These are phyloP conservation scores for Drosophila nigromelanica DNA, from an alignment of 1,140 invertebrate species.

Conservation along the genomic window DNA sequence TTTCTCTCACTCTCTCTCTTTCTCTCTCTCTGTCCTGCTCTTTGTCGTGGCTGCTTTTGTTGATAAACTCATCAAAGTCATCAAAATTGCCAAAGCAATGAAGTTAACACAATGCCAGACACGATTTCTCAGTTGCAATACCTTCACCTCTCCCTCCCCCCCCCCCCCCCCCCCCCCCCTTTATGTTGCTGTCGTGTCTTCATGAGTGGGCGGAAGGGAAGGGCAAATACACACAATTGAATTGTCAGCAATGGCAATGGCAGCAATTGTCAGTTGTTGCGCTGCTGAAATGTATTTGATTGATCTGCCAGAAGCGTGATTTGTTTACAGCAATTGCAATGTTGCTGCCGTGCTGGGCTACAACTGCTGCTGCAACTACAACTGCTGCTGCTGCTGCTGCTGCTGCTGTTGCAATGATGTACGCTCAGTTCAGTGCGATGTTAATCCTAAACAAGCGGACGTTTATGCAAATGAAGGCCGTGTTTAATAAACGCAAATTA, in stretches of 20 bases:
- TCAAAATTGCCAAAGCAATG: conserved; percentile 58
- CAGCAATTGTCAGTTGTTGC: conserved; percentile 47
- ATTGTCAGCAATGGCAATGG: conserved; percentile 61
- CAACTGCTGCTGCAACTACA: conserved; percentile 14
- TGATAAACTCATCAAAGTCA: conserved; percentile 81
- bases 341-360: conserved; percentile 33
- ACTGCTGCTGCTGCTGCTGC: conserved; percentile 4
- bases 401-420: conserved; percentile 22
- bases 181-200: conserved; percentile 33
- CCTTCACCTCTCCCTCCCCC: background rate
- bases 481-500: conserved; percentile 83
- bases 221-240: conserved; percentile 53
- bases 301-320: conserved; percentile 71
- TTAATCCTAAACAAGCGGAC: conserved; percentile 56
- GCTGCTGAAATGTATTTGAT: conserved; percentile 57
- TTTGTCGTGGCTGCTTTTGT: conserved; percentile 50
- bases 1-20: background rate
- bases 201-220: conserved; percentile 1
- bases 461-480: conserved; percentile 73
- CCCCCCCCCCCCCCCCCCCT: background rate
- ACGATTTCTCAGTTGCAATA: conserved; percentile 50
- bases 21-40: background rate
- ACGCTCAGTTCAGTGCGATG: conserved; percentile 41
- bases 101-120: conserved; percentile 68
- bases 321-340: conserved; percentile 67